Conservation (phyloP, 2,888 invertebrate species). For the Cepaea hortensis region DNA sequence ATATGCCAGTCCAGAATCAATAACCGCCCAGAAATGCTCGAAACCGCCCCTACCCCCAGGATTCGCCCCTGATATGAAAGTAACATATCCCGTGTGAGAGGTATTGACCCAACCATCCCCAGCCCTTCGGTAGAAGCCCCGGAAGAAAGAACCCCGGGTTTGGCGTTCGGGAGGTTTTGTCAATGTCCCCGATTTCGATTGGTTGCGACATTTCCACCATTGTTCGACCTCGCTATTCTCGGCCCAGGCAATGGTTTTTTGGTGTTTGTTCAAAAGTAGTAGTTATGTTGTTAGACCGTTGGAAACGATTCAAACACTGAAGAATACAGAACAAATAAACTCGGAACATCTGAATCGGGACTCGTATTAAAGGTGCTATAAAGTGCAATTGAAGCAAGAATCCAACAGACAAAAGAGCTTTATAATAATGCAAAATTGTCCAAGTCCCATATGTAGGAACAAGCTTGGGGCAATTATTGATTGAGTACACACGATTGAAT, state of each 20-base stretch:
- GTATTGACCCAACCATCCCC: constrained; percentile 29
- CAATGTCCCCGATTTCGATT: not conserved
- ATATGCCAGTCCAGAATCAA: not conserved
- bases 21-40: not conserved
- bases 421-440: not conserved
- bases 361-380: constrained; percentile 4
- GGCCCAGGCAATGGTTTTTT: not conserved
- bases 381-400: not conserved
- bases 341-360: not conserved
- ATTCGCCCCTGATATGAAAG: not conserved
- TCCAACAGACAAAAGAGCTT: not conserved
- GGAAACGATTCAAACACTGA: constrained; percentile 17
- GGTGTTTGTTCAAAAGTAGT: constrained; percentile 20
- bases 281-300: constrained; percentile 12
- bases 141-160: not conserved
- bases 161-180: not conserved
- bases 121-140: not conserved
- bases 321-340: constrained; percentile 6
- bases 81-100: constrained; percentile 18
- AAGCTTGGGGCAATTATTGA: not conserved
- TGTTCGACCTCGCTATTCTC: not conserved
- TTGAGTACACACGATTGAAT: not conserved
- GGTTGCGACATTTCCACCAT: constrained; percentile 33
- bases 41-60: not conserved
- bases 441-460: not conserved